Conservation (phyloP, 1,140 invertebrate species). For the Choristoneura fumiferana region DNA sequence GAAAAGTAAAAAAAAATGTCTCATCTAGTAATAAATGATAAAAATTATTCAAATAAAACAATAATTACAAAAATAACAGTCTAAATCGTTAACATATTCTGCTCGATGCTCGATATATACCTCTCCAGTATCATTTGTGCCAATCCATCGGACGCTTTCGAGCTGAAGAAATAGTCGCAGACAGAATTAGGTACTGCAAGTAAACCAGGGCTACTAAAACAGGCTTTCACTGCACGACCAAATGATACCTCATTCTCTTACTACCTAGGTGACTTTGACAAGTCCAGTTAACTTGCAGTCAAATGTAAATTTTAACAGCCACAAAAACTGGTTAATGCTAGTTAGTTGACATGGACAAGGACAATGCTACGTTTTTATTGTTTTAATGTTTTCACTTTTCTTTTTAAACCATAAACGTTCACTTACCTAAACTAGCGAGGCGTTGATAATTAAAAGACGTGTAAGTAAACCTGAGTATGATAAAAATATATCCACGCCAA, state of each 20-base stretch:
- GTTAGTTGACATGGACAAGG: constrained; percentile 1
- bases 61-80: no score
- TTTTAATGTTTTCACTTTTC: background rate
- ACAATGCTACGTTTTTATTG: background rate
- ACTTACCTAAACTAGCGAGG: no score
- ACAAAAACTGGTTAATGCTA: background rate
- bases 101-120: no score
- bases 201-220: constrained; percentile 14
- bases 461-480: no score
- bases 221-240: background rate
- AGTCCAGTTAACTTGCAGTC: background rate
- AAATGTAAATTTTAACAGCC: constrained; percentile 1
- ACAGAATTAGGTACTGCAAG: background rate
- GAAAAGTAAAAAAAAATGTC: no score
- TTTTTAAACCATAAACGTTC: no score
- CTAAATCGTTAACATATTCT: no score
- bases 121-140: no score
- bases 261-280: background rate
- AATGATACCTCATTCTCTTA: background rate
- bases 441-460: no score
- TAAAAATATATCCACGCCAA: no score
- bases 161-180: background rate
- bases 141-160: background rate
- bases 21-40: no score
- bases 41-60: no score